A percentile compares a stretch with the other conserved stretches of the same genome.
Conservation (phyloP, 2,888 invertebrate species). For the Cinara cedri region DNA sequence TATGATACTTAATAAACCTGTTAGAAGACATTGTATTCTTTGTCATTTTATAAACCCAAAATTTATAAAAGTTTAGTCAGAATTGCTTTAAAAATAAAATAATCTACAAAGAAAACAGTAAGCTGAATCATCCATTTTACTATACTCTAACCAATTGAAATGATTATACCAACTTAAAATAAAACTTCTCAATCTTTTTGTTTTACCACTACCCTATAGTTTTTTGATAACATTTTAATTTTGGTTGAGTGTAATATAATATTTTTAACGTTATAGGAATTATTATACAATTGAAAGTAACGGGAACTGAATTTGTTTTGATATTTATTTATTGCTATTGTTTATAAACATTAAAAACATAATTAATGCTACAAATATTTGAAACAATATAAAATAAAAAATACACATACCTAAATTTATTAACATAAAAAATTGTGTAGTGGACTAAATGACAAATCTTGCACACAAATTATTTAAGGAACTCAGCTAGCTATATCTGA, state of each 20-base stretch:
- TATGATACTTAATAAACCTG: neutral
- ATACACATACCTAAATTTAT: no score
- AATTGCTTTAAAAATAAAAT: neutral
- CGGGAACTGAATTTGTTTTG: no score
- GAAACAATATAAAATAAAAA: no score
- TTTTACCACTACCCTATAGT: neutral
- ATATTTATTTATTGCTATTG: no score
- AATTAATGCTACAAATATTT: no score
- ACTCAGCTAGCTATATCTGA: no score
- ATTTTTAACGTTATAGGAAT: no score
- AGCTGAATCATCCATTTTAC: neutral
- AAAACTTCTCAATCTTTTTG: neutral
- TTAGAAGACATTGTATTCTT: conserved; percentile 4
- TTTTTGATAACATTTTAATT: neutral
- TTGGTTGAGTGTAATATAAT: neutral
- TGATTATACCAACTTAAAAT: neutral
- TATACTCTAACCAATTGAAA: neutral
- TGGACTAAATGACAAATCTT: no score
- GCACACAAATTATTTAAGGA: no score
- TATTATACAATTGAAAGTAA: no score
- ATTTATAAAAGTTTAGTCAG: neutral
- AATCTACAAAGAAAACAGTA: conserved; percentile 5
- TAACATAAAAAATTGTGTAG: no score
- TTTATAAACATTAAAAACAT: no score
- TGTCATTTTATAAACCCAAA: neutral